Evolutionary conservation across 2,113 vertebrate species (phyloP), one percentile per base, ranked within the genome.

Genomic region (Neomonachus schauinslandi): DNA sequence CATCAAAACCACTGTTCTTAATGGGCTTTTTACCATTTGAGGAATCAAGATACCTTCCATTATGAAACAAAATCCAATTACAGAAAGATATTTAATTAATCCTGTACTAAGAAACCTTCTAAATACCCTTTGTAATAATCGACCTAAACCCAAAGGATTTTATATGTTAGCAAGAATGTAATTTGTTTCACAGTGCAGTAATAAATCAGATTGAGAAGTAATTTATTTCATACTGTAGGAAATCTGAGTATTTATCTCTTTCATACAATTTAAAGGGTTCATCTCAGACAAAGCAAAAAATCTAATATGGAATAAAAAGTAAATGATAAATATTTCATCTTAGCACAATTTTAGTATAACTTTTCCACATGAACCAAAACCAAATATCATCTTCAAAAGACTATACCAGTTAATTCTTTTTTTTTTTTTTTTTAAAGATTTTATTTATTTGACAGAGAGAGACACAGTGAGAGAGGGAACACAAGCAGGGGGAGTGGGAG

Each of bases 1-100:
- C 3, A 53, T 18, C 36, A 76, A 88, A 98, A 91, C 33, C 42
- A 92, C 26, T 71, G 7, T 14, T 74, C 19, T 36, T 85, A 95
- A 74, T 59, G 53, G 39, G 4, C 51, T 90, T 87, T 95, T 95
- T 82, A 63, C 33, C 26, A 84, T 72, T 96, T 33, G 90, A 92
- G 21, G 33, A 88, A 96, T 81, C 51, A 76, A 84, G 65, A 87
- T 36, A 72, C 19, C 33, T 95, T 5, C 65, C 67, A 74, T 72
- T 94, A 93, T 76, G 9, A 95, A 95, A 98, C 19, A 87, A 91
- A 90, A 53, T 65, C 77, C 67, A 95, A 72, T 74, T 89, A 81
- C n/a, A 97, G 69, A 95, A 98, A 77, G 61, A 74, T 74, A 92
- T 69, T 67, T 86, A 85, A 80, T 83, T 84, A 97, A 82, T 69